Base-by-base conservation (phyloP, 2,113 vertebrate genomes). In the Varanus komodoensis region DNA sequence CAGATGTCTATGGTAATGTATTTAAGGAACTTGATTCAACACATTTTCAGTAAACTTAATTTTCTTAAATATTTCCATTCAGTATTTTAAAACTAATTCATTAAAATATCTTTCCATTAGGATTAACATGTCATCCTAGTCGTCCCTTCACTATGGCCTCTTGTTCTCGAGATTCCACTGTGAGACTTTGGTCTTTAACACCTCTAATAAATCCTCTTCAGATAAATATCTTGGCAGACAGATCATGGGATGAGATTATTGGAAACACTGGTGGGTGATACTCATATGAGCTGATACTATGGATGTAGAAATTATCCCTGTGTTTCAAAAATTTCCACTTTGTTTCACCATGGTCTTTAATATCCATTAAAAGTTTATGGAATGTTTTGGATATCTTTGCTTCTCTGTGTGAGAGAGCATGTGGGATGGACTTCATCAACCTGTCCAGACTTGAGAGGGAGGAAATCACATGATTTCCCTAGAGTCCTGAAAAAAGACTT, bases 81-180 rank as follows among this genome's bases (percentile, higher is more conserved):
- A 82, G 5, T 83, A 82, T 25, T 84, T 88, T 87, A 0, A 71
- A 88, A 61, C 8, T 57, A 2, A 0, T 84, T 85, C 54, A 71
- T 69, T 83, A 15, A 82, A 74, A 83, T 29, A 15, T 64, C 8
- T 90, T 19, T 85, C 87, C 82, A 0, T 61, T 92, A 99, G 99
- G 99, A 85, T 93, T 99, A 90, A 98, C 99, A 0, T 99, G 98
- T 87, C 99, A 99, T 88, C 98, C 99, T 34, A 98, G 94, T 81
- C 97, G 98, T 61, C 99, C 99, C 0, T 99, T 99, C 96, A 99
- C 98, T 15, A 98, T 99, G 98, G 99, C 99, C 1, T 99, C 99
- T 89, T 99, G 99, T 84, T 99, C 99, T 90, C 98, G 99, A 73
- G 99, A 99, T 95, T 99, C 99, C 21, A 99, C 99, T 6, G 99